Conservation (phyloP, 2,888 invertebrate species). For the Cerastoderma edule region DNA sequence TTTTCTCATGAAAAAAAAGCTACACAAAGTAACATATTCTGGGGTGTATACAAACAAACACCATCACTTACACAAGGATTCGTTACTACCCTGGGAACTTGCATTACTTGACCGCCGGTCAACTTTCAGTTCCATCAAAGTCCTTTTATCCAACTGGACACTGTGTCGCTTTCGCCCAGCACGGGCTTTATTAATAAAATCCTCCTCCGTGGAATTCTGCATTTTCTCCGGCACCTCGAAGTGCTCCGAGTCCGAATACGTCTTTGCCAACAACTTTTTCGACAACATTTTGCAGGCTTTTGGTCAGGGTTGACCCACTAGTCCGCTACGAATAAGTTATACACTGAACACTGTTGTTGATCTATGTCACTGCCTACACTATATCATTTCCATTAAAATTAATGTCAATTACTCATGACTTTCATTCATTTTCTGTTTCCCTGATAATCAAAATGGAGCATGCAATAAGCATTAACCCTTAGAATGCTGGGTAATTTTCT, state of each 20-base stretch:
- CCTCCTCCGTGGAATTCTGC: constrained; percentile 72
- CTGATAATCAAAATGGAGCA: no score
- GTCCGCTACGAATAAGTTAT: no score
- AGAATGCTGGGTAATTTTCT: no score
- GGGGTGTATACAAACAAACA: neutral
- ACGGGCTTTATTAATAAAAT: constrained; percentile 73
- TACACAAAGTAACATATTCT: no score
- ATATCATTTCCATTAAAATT: neutral
- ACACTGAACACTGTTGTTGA: no score
- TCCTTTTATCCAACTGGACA: constrained; percentile 78
- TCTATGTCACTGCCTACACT: no score
- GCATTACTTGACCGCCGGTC: constrained; percentile 76
- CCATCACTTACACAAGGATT: constrained; percentile 77
- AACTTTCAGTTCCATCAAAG: constrained; percentile 60
- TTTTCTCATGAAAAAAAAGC: no score
- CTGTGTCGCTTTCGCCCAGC: constrained; percentile 77
- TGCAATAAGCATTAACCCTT: no score
- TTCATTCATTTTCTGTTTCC: no score
- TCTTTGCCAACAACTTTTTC: constrained; percentile 57
- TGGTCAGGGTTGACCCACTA: no score
- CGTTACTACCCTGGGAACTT: constrained; percentile 72
- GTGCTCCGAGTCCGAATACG: constrained; percentile 68
- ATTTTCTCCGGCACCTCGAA: constrained; percentile 77
- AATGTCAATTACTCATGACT: neutral
- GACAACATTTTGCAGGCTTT: constrained; percentile 52